Base-by-base conservation (phyloP, 2,888 invertebrate species). In the Hofmannophila pseudospretella region DNA sequence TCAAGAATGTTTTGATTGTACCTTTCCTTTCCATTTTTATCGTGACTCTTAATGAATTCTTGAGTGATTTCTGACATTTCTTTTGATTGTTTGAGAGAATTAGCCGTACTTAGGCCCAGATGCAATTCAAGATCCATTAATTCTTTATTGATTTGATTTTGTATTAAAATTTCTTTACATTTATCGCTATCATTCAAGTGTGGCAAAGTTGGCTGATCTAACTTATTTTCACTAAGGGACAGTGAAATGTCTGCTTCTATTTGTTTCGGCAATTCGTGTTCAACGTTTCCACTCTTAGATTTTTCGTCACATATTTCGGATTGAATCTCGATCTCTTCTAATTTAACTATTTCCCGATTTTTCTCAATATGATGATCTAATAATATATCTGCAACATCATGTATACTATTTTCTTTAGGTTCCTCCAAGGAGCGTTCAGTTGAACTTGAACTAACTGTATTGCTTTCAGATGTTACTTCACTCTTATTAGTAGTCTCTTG, bases 11-110 rank as follows among this genome's bases (percentile, higher is more conserved):
- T 63, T 41, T 64, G 54, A 49, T 58, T 68, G 37, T 45, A 61
- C 46, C 62, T 67, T 37, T 75, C 75, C 43, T 67, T 75, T 42
- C 69, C 62, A 57, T 66, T 52, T 39, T 67, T 70, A 33, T 79
- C 75, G 40, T 39, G 44, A 37, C 36, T 38, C 51, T 71, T 73
- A 23, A 61, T 41, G 2, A 51, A 32, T 19, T 68, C 68, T 29
- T 54, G 47, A 22, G 42, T 54, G 7, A 52, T 34, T 33, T 78
- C 72, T 20, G 54, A 37, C 36, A 58, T 50, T 38, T 71, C 72
- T 50, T 65, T 70, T 32, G 43, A 52, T 16, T 55, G 44, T 53
- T 75, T 79, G 8, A 66, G 58, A 42, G 61, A 62, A 48, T 60
- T 68, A 29, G 66, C 45, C 36, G 59, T 49, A 52, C 63, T 67